Percentiles rank a stretch among this genome's conserved stretches.
These are phyloP conservation scores for Paracyclopina nana DNA, from an alignment of 1,140 invertebrate species.

Conservation along the genomic window DNA sequence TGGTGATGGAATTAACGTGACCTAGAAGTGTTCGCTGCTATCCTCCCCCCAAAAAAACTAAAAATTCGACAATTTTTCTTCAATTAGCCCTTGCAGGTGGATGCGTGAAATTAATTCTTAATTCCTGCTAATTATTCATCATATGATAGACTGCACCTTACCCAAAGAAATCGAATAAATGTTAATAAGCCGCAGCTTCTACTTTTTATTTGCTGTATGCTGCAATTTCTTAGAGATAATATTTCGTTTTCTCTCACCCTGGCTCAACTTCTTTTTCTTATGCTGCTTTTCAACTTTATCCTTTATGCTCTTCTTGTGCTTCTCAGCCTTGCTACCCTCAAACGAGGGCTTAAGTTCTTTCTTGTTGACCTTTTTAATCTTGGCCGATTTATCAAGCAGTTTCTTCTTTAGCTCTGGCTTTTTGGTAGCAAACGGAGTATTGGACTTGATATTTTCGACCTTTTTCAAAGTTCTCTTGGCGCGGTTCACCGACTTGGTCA, in stretches of 20 bases:
- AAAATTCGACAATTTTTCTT: no score
- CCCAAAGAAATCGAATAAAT: no score
- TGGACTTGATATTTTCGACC: neutral
- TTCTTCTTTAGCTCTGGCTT: neutral
- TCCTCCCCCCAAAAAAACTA: no score
- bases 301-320: neutral
- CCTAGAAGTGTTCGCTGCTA: no score
- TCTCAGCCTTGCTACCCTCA: neutral
- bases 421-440: neutral
- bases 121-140: no score
- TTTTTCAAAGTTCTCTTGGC: neutral
- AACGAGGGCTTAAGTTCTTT: neutral
- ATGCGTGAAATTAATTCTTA: no score
- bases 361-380: conserved; percentile 2
- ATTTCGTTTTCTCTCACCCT: neutral
- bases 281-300: no score
- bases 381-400: neutral
- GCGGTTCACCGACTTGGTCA: neutral
- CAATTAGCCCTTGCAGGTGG: no score
- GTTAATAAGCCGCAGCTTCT: no score
- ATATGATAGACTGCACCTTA: no score
- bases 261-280: neutral
- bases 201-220: no score
- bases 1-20: no score
- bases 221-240: neutral